Conservation (phyloP, 1,140 invertebrate genomes). For the Meloidogyne exigua region DNA sequence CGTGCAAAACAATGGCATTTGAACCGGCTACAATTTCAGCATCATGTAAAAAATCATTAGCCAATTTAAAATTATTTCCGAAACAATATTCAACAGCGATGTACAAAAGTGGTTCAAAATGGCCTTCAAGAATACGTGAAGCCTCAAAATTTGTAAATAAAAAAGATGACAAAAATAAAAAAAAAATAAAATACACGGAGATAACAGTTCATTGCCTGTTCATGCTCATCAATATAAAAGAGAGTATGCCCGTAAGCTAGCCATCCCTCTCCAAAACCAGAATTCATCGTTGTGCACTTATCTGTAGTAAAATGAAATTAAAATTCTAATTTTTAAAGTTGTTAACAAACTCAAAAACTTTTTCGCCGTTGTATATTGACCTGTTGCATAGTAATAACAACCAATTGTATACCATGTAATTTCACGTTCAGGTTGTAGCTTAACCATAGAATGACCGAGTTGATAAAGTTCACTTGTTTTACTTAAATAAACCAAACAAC, state of each 20-base stretch:
- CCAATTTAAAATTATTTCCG: constrained; percentile 53
- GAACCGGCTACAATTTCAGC: constrained; percentile 37
- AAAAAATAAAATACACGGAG: constrained; percentile 34
- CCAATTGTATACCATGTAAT: constrained; percentile 50
- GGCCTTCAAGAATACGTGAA: constrained; percentile 51
- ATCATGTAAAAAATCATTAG: constrained; percentile 46
- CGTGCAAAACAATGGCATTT: constrained; percentile 51
- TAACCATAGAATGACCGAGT: constrained; percentile 41
- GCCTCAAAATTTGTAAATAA: constrained; percentile 35
- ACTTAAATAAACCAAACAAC: constrained; percentile 42
- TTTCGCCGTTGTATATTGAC: constrained; percentile 47
- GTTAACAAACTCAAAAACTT: constrained; percentile 47
- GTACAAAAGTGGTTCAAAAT: constrained; percentile 52
- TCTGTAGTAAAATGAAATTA: constrained; percentile 40
- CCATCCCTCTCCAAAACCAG: constrained; percentile 54
- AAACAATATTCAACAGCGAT: constrained; percentile 55
- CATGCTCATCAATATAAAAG: constrained; percentile 51
- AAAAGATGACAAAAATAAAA: constrained; percentile 1
- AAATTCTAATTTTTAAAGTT: too few species aligned
- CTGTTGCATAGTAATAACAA: constrained; percentile 50
- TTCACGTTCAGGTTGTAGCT: constrained; percentile 51
- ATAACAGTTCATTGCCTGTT: constrained; percentile 57
- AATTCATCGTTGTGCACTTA: constrained; percentile 52
- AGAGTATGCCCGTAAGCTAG: constrained; percentile 54
- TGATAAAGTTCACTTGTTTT: constrained; percentile 41